Conservation (phyloP, 1,140 invertebrate genomes). For the Vanessa tameamea region DNA sequence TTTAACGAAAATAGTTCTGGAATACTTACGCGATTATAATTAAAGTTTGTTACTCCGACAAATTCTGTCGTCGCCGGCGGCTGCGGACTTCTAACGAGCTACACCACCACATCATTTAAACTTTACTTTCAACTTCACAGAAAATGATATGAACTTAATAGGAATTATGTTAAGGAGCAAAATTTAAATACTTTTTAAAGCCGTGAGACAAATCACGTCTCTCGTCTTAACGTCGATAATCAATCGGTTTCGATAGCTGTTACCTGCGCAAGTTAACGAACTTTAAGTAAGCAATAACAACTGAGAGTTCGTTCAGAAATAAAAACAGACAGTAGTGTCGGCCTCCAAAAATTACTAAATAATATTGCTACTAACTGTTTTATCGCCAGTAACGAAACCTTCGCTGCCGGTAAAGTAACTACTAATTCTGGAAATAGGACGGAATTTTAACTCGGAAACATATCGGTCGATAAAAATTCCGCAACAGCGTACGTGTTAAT, state of each 20-base stretch:
- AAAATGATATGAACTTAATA: conserved; percentile 6
- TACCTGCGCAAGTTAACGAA: too few species aligned
- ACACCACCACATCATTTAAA: conserved; percentile 1
- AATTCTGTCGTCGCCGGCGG: not conserved
- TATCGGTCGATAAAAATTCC: too few species aligned
- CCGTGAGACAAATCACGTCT: not conserved
- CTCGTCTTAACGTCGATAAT: not conserved
- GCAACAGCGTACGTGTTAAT: too few species aligned
- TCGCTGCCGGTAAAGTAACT: too few species aligned
- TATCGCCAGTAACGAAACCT: too few species aligned
- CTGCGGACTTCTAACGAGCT: not conserved
- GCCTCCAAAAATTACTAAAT: too few species aligned
- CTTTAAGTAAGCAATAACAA: too few species aligned
- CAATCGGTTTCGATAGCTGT: not conserved
- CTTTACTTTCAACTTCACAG: not conserved
- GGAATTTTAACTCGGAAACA: too few species aligned
- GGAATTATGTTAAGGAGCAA: not conserved
- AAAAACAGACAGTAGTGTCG: too few species aligned
- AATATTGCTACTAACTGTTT: too few species aligned
- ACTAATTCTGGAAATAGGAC: too few species aligned
- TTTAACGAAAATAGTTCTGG: not conserved
- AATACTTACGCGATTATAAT: not conserved
- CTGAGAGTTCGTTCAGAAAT: too few species aligned
- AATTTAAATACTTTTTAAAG: not conserved
- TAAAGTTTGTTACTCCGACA: not conserved